A percentile compares a stretch with the other conserved stretches of the same genome.
These are phyloP conservation scores for Microcebus tavaratra DNA, from an alignment of 2,113 vertebrate species.

Conservation along the genomic window DNA sequence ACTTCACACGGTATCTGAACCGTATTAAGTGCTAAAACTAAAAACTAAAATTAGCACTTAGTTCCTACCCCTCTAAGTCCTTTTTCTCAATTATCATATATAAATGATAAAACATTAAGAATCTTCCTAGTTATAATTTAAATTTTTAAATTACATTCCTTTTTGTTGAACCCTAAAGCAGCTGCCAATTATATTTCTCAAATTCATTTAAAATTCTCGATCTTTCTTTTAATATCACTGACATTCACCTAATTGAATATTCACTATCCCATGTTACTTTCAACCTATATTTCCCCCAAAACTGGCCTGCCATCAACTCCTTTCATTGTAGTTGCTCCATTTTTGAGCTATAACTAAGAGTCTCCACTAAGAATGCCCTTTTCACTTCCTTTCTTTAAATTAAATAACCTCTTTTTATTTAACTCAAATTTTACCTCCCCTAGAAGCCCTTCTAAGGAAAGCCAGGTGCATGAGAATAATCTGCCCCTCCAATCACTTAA, in stretches of 20 bases:
- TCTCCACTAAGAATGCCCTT: neutral
- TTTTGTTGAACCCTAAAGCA: slow-evolving; percentile 6
- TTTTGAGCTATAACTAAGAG: neutral
- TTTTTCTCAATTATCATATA: neutral
- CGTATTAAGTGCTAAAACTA: slow-evolving; percentile 1
- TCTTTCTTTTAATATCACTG: neutral
- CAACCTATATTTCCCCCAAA: neutral
- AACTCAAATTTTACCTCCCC: neutral
- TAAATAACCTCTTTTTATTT: neutral
- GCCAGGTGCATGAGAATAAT: neutral
- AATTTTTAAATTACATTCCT: neutral
- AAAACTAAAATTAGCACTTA: neutral
- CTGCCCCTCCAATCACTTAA: neutral
- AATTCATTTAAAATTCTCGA: slow-evolving; percentile 22
- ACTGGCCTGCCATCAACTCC: neutral
- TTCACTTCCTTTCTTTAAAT: slow-evolving; percentile 37
- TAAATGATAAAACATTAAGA: neutral
- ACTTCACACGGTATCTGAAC: neutral
- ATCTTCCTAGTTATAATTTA: neutral
- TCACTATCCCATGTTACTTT: neutral
- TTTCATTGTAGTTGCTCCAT: neutral
- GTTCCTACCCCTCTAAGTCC: neutral
- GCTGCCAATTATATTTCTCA: neutral
- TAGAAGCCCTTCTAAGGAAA: neutral
- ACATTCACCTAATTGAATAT: neutral